Conservation (phyloP, 2,888 invertebrate species). For the Melangyna quadrimaculata region DNA sequence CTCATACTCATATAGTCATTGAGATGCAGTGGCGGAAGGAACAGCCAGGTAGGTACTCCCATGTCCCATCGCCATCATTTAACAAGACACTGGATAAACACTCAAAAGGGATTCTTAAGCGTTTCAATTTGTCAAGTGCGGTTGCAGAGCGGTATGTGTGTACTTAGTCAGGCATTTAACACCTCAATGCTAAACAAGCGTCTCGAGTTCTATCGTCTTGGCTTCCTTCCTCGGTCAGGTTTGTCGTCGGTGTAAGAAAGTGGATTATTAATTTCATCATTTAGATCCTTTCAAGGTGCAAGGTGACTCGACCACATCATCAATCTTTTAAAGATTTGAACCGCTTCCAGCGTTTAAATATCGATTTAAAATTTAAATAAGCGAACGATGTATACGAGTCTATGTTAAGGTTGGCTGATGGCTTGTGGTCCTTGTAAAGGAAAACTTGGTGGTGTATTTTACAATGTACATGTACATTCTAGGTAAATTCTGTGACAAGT, state of each 20-base stretch:
- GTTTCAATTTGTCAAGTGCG: conserved; percentile 68
- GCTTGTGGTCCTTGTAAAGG: not conserved
- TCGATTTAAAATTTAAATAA: conserved; percentile 31
- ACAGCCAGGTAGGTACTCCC: conserved; percentile 28
- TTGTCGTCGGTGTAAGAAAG: no score
- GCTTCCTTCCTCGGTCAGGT: not conserved
- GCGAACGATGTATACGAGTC: no score
- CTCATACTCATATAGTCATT: not conserved
- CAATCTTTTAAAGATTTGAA: conserved; percentile 32
- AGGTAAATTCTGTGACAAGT: not conserved
- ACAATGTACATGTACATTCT: no score
- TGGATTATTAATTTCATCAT: conserved; percentile 34
- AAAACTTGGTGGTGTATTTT: not conserved
- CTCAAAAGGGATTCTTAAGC: conserved; percentile 56
- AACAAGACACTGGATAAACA: conserved; percentile 61
- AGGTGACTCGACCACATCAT: not conserved
- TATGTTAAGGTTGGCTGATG: not conserved
- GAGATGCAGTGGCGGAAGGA: conserved; percentile 16
- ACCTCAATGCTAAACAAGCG: conserved; percentile 71
- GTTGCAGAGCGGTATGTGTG: conserved; percentile 47
- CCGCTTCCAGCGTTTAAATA: conserved; percentile 20
- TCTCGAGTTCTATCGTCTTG: conserved; percentile 31
- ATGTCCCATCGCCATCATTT: conserved; percentile 17
- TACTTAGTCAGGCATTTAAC: conserved; percentile 73
- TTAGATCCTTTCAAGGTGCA: conserved; percentile 13